These are phyloP conservation scores for Pocillopora damicornis DNA, from an alignment of 64 coral and sea anemone genomes.

Conservation along the genomic window DNA sequence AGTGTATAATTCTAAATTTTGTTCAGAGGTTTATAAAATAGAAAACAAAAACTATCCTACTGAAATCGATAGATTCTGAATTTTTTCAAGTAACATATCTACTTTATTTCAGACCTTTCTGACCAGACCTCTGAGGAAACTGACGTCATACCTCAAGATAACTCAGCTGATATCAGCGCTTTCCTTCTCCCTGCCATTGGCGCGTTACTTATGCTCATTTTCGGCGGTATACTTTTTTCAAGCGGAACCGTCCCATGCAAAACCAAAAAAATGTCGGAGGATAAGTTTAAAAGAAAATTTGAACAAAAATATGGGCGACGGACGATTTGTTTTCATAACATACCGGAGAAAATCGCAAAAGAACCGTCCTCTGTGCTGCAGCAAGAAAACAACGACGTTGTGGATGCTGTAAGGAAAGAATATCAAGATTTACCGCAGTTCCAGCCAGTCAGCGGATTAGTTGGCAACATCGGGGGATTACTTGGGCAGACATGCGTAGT, in stretches of 20 bases:
- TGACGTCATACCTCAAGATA: slow-evolving; percentile 11
- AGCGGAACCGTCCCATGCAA: slow-evolving; percentile 20
- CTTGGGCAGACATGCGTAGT: slow-evolving; percentile 37
- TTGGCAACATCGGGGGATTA: slow-evolving; percentile 32
- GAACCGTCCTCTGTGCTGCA: slow-evolving; percentile 65
- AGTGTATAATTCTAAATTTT: no score
- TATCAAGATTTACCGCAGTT: slow-evolving; percentile 77
- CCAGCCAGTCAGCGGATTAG: slow-evolving; percentile 53
- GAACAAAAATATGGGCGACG: slow-evolving; percentile 32
- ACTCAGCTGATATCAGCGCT: slow-evolving; percentile 26
- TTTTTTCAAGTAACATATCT: no score
- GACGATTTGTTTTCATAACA: slow-evolving; percentile 49
- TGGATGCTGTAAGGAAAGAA: slow-evolving; percentile 77
- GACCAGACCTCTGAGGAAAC: slow-evolving; percentile 9
- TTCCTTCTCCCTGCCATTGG: slow-evolving; percentile 73
- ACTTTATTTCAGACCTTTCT: slow-evolving; percentile 2
- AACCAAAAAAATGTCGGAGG: slow-evolving; percentile 1
- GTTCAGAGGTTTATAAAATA: no score
- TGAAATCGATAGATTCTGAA: no score
- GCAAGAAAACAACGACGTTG: slow-evolving; percentile 91
- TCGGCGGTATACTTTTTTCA: slow-evolving; percentile 66
- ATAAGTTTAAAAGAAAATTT: slow-evolving; percentile 27
- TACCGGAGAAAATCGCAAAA: slow-evolving; percentile 36
- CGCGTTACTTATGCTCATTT: slow-evolving; percentile 72
- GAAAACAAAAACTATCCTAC: no score